Percentiles rank a stretch among this genome's conserved stretches.
phyloP scores from a whole-genome alignment of 2,888 invertebrate species.

The Pristionchus fissidentatus region DNA sequence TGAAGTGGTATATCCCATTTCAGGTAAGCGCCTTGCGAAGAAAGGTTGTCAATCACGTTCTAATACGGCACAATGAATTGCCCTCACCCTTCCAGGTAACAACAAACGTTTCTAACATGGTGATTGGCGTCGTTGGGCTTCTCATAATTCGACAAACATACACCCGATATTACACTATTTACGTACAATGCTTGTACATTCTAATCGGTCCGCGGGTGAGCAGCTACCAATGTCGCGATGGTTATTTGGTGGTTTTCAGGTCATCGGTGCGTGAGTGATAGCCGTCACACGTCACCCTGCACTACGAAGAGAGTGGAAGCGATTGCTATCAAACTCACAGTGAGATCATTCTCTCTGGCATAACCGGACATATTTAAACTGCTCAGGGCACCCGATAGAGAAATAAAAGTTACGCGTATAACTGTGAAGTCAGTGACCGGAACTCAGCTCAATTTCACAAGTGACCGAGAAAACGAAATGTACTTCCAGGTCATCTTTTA shows the following conservation, averaged over 20 bases:
- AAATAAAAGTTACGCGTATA: neutral
- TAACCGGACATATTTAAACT: too few relatives aligned
- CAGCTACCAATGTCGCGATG: neutral
- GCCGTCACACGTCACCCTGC: neutral
- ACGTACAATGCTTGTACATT: neutral
- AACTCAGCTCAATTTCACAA: neutral
- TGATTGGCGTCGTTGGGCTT: neutral
- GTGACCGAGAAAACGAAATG: slow-evolving; percentile 1
- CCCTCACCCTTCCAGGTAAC: neutral
- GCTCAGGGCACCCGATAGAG: neutral
- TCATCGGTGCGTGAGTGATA: neutral
- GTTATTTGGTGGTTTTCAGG: neutral
- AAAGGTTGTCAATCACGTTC: too few relatives aligned
- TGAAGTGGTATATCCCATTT: neutral
- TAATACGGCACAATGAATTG: too few relatives aligned
- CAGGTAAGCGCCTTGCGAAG: too few relatives aligned
- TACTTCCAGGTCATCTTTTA: neutral
- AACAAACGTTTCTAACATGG: neutral
- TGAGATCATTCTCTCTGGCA: too few relatives aligned
- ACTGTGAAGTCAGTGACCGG: slow-evolving; percentile 7
- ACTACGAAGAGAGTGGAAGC: neutral
- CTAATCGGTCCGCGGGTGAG: neutral
- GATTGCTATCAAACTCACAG: neutral
- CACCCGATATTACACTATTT: neutral
- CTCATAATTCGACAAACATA: neutral